Conservation (phyloP, 2,797 vertebrate species). For the Apogon talboti region DNA sequence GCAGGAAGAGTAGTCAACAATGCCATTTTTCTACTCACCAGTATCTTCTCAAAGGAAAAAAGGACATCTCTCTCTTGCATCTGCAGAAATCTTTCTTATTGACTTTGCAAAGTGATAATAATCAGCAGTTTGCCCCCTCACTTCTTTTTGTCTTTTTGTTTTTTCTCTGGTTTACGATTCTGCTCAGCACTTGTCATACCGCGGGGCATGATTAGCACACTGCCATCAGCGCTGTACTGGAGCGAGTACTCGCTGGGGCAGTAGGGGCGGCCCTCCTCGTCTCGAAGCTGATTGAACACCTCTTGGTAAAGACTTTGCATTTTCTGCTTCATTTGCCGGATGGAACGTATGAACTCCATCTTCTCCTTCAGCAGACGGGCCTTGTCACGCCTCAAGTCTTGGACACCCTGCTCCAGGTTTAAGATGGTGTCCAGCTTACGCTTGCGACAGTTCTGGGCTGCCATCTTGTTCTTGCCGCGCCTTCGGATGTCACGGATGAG, state of each 20-base stretch:
- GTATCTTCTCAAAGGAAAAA: conserved; percentile 84
- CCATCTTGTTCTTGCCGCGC: conserved; percentile 99
- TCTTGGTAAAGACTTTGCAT: conserved; percentile 97
- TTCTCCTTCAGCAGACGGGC: conserved; percentile 95
- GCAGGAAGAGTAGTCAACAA: conserved; percentile 83
- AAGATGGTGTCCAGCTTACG: conserved; percentile 98
- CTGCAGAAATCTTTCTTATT: conserved; percentile 81
- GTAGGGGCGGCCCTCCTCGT: conserved; percentile 95
- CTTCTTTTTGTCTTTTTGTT: conserved; percentile 97
- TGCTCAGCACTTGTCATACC: conserved; percentile 84
- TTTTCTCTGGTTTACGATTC: conserved; percentile 91
- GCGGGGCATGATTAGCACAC: conserved; percentile 91
- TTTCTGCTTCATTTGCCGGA: conserved; percentile 98
- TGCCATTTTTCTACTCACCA: conserved; percentile 81
- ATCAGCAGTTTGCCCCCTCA: conserved; percentile 82
- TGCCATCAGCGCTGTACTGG: conserved; percentile 93
- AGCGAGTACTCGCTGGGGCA: conserved; percentile 92
- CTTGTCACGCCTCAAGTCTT: conserved; percentile 93
- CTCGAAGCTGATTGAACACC: conserved; percentile 93
- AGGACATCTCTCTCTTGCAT: conserved; percentile 80
- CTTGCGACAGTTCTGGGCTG: conserved; percentile 98
- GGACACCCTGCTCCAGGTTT: conserved; percentile 95
- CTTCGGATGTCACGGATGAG: conserved; percentile 96
- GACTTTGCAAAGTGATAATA: conserved; percentile 80
- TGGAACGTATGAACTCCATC: conserved; percentile 93